Percentiles rank a stretch among this genome's conserved stretches.
These are phyloP conservation scores for Drosophila pegasa DNA, from an alignment of 2,888 invertebrate species.

Conservation along the genomic window DNA sequence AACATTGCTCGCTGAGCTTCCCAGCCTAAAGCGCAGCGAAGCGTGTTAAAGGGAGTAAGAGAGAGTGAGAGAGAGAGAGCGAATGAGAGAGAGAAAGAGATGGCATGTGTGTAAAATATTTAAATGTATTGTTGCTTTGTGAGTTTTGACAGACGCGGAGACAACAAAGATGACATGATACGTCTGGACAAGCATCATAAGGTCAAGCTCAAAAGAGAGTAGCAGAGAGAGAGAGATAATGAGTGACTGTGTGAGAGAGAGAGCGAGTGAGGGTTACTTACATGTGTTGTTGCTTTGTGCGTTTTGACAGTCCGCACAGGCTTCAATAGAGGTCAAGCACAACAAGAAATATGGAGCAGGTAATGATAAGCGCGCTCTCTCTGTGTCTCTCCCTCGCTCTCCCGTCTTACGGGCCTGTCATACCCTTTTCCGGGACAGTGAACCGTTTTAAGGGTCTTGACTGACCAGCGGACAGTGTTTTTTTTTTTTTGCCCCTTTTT, in stretches of 20 bases:
- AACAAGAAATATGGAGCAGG: slow-evolving; percentile 27
- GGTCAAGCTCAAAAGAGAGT: not conserved
- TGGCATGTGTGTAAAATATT: not conserved
- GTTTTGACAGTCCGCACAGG: slow-evolving; percentile 3
- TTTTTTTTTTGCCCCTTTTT: slow-evolving; percentile 2
- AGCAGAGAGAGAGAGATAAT: slow-evolving; percentile 38
- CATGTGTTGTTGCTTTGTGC: slow-evolving; percentile 4
- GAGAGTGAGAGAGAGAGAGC: not conserved
- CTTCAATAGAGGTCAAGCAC: slow-evolving; percentile 8
- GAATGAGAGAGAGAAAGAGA: not conserved
- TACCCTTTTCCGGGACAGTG: slow-evolving; percentile 49
- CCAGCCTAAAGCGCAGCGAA: slow-evolving; percentile 59
- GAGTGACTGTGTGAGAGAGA: not conserved
- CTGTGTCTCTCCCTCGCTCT: not conserved
- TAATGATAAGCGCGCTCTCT: not conserved
- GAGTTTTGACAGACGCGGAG: slow-evolving; percentile 26
- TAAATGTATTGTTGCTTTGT: slow-evolving; percentile 21
- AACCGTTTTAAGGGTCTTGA: slow-evolving; percentile 11
- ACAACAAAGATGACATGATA: slow-evolving; percentile 58
- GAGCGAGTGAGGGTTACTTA: slow-evolving; percentile 3
- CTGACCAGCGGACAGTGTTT: slow-evolving; percentile 39
- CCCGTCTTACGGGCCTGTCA: slow-evolving; percentile 31
- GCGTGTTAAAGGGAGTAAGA: slow-evolving; percentile 42
- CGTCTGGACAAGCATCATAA: slow-evolving; percentile 33
- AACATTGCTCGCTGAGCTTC: slow-evolving; percentile 14